phyloP scores from a whole-genome alignment of 2,797 vertebrate species.

The Valencia hispanica region DNA sequence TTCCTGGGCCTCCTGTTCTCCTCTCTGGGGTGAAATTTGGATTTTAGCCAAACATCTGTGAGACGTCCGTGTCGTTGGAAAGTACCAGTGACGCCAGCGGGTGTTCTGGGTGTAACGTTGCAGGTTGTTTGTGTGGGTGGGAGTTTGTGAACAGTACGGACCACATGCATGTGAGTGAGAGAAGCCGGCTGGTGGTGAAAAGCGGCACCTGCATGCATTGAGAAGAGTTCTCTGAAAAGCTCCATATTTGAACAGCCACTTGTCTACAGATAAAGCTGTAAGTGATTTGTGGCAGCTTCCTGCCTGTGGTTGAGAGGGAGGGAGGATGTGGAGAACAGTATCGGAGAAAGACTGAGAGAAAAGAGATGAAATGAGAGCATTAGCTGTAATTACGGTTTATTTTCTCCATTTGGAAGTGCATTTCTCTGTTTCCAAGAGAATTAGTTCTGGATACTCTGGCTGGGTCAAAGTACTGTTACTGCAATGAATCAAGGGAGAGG shows the following conservation, averaged over 20 bases:
- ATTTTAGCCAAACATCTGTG: slow-evolving; percentile 65
- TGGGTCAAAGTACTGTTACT: slow-evolving; percentile 19
- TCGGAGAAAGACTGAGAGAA: slow-evolving; percentile 18
- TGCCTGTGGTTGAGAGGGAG: slow-evolving; percentile 45
- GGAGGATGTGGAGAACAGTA: background rate
- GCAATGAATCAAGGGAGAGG: slow-evolving; percentile 1
- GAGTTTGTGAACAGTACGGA: slow-evolving; percentile 33
- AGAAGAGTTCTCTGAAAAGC: slow-evolving; percentile 71
- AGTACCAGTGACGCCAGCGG: slow-evolving; percentile 63
- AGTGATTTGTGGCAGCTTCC: slow-evolving; percentile 74
- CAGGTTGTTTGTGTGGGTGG: slow-evolving; percentile 6
- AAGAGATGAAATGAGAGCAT: slow-evolving; percentile 66
- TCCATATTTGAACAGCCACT: slow-evolving; percentile 74
- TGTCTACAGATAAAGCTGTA: slow-evolving; percentile 69
- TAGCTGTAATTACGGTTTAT: slow-evolving; percentile 71
- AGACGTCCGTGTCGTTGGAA: slow-evolving; percentile 50
- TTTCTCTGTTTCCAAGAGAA: slow-evolving; percentile 49
- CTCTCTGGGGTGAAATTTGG: slow-evolving; percentile 32
- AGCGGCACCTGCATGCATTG: slow-evolving; percentile 72
- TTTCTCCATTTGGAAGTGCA: slow-evolving; percentile 55
- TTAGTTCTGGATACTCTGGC: slow-evolving; percentile 34
- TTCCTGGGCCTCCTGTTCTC: slow-evolving; percentile 17
- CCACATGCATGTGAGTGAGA: slow-evolving; percentile 21
- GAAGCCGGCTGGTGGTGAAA: slow-evolving; percentile 52
- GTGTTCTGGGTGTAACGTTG: slow-evolving; percentile 51